phyloP scores from a whole-genome alignment of 2,888 invertebrate genomes.

The Zonitis immaculata region DNA sequence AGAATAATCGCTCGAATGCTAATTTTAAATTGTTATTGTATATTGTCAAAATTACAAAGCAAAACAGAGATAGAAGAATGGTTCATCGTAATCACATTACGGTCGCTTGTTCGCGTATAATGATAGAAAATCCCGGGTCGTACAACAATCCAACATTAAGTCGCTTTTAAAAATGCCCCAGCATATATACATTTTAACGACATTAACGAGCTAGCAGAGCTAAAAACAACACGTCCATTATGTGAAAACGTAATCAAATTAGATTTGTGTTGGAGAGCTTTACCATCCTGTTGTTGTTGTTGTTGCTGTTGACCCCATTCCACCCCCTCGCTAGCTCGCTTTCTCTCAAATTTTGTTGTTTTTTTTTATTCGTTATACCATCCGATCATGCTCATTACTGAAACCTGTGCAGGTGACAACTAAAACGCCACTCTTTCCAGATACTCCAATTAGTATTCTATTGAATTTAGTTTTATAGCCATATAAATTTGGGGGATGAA shows the following conservation, averaged over 20 bases:
- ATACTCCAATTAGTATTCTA: no score
- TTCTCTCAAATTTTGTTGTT: no score
- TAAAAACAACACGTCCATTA: conserved; percentile 25
- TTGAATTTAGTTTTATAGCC: no score
- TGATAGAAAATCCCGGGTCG: conserved; percentile 14
- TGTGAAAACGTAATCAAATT: conserved; percentile 21
- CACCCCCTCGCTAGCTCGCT: no score
- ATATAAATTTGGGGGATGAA: no score
- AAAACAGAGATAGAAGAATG: background rate
- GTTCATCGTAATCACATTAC: conserved; percentile 9
- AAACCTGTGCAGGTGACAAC: no score
- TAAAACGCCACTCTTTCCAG: no score
- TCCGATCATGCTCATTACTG: no score
- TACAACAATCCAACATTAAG: conserved; percentile 17
- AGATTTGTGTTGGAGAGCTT: conserved; percentile 17
- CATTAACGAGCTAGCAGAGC: conserved; percentile 22
- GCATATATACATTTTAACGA: conserved; percentile 22
- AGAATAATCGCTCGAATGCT: background rate
- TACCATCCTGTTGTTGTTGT: conserved; percentile 4
- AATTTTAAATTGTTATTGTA: background rate
- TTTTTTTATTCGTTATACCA: no score
- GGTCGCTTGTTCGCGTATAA: conserved; percentile 1
- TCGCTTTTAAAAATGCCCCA: conserved; percentile 14
- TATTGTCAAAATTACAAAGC: background rate
- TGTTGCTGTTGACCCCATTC: no score